These are phyloP conservation scores for Eupithecia tripunctaria DNA, from an alignment of 2,888 invertebrate species.

Conservation along the genomic window DNA sequence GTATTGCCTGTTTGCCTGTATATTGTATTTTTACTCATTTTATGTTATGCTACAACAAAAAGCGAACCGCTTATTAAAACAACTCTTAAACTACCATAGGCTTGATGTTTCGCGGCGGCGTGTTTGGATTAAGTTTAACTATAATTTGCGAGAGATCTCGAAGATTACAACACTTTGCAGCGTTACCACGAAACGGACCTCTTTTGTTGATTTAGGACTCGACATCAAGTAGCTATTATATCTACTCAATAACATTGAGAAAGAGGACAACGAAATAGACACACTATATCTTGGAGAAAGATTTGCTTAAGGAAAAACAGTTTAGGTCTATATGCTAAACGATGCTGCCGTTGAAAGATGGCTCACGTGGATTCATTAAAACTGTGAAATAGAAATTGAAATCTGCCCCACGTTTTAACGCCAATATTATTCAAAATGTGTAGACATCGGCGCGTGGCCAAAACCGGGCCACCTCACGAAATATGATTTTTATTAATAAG, in stretches of 20 bases:
- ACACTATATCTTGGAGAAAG: not conserved
- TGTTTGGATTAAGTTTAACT: slow-evolving; percentile 76
- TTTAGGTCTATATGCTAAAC: not conserved
- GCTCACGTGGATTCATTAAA: not conserved
- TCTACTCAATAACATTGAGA: slow-evolving; percentile 47
- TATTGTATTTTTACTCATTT: not conserved
- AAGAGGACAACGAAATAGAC: not conserved
- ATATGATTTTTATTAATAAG: slow-evolving; percentile 85
- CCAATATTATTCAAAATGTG: slow-evolving; percentile 70
- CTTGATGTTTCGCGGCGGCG: slow-evolving; percentile 48
- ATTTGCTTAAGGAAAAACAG: not conserved
- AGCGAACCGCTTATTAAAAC: slow-evolving; percentile 9
- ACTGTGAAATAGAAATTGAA: slow-evolving; percentile 2
- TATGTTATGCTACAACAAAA: not conserved
- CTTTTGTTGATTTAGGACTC: slow-evolving; percentile 78
- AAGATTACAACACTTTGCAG: slow-evolving; percentile 75
- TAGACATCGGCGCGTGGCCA: slow-evolving; percentile 49
- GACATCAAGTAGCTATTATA: slow-evolving; percentile 60
- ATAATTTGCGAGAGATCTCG: slow-evolving; percentile 76
- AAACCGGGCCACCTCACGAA: slow-evolving; percentile 71
- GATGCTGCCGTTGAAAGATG: not conserved
- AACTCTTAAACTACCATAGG: slow-evolving; percentile 33
- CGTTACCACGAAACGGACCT: slow-evolving; percentile 62
- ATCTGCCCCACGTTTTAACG: slow-evolving; percentile 33
- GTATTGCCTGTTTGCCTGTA: not conserved